A percentile compares a stretch with the other conserved stretches of the same genome.
Evolutionary conservation across 2,113 vertebrate species (phyloP).

Genomic region (Pandion haliaetus): DNA sequence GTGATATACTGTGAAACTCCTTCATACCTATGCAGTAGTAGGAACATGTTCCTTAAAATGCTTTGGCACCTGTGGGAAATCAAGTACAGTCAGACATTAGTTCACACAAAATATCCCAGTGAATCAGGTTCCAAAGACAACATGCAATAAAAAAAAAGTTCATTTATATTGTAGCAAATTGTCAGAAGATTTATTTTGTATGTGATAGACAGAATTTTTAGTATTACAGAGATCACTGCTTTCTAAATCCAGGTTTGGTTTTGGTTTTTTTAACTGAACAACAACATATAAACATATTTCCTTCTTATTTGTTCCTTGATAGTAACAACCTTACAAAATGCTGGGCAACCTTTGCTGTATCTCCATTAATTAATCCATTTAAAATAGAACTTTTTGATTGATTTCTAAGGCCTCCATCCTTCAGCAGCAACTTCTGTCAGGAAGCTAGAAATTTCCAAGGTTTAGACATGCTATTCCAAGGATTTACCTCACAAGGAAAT

Average conservation of each 20-base stretch:
- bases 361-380: fast-evolving
- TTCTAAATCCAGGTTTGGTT: background rate
- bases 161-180: background rate
- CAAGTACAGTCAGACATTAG: background rate
- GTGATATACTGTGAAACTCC: background rate
- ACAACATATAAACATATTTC: background rate
- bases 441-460: background rate
- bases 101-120: background rate
- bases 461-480: background rate
- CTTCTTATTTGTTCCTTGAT: background rate
- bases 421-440: background rate
- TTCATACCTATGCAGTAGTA: background rate
- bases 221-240: background rate
- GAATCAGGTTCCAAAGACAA: background rate
- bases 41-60: background rate
- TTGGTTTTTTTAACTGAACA: background rate
- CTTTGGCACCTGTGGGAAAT: background rate
- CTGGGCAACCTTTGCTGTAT: background rate
- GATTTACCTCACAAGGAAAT: background rate
- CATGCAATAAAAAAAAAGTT: background rate
- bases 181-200: background rate
- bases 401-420: background rate
- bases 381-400: background rate
- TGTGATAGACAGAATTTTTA: background rate
- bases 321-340: background rate